Evolutionary conservation across 2,113 vertebrate genomes (phyloP).

Genomic region (Vanacampus margaritifer): DNA sequence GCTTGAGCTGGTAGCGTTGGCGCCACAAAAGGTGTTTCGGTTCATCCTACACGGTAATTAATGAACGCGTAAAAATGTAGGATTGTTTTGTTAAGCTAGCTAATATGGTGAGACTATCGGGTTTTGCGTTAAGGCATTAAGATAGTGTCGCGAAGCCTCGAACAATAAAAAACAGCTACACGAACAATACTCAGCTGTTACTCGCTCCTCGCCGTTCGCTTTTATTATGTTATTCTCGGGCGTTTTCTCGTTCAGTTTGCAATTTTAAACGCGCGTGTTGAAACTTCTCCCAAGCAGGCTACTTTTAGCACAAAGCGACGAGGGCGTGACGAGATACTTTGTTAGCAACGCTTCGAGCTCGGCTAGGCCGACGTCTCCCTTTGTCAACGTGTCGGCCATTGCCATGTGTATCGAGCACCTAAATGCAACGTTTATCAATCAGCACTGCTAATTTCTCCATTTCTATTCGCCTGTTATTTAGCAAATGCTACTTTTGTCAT

Average conservation of each 20-base stretch:
- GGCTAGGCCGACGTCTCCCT: background rate
- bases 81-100: background rate
- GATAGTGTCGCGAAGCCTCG: background rate
- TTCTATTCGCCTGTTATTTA: no score
- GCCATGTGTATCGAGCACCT: background rate
- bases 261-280: background rate
- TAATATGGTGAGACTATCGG: background rate
- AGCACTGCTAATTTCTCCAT: no score
- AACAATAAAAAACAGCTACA: no score
- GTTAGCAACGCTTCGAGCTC: background rate
- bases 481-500: no score
- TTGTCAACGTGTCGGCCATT: background rate
- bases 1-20: background rate
- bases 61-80: background rate
- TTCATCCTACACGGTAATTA: slow-evolving; percentile 1
- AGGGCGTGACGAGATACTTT: background rate
- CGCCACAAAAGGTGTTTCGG: background rate
- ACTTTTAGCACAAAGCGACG: background rate
- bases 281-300: background rate
- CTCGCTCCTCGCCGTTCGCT: background rate
- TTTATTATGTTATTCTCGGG: background rate
- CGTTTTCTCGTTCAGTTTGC: background rate
- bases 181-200: background rate
- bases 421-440: no score
- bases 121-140: background rate